phyloP scores from a whole-genome alignment of 2,797 vertebrate genomes.

The Podarcis siculus region DNA sequence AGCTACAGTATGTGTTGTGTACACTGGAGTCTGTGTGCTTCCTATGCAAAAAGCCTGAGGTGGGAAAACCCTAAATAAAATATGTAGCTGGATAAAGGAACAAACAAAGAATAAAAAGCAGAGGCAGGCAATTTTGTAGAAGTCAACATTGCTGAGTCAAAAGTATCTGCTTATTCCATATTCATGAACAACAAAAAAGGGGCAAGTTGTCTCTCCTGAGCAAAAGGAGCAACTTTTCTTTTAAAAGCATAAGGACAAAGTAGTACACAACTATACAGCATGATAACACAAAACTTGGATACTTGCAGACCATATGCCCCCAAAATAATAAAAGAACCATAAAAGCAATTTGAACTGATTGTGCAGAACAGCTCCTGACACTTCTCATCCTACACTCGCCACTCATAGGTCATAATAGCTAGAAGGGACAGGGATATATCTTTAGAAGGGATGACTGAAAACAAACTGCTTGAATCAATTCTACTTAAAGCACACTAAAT shows the following conservation, averaged over 20 bases:
- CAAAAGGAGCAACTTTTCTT: background rate
- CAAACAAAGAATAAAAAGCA: conserved; percentile 1
- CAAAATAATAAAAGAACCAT: background rate
- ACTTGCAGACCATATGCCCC: background rate
- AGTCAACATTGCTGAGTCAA: background rate
- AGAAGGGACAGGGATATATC: conserved; percentile 24
- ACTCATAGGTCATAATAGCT: conserved; percentile 33
- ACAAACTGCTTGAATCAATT: conserved; percentile 56
- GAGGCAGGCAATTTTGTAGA: background rate
- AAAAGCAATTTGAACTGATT: background rate
- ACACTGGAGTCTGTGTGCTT: background rate
- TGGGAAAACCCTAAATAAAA: background rate
- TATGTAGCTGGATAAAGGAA: background rate
- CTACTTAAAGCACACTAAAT: conserved; percentile 54
- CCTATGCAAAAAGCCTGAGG: background rate
- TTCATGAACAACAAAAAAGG: background rate
- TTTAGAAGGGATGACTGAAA: conserved; percentile 46
- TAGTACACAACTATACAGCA: background rate
- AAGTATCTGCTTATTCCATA: background rate
- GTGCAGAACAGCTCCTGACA: background rate
- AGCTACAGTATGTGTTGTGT: background rate
- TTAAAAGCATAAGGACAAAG: background rate
- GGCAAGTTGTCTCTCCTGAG: background rate
- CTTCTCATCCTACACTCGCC: conserved; percentile 32
- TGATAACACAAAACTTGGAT: background rate